Base-by-base conservation (phyloP, 2,888 invertebrate genomes). In the Aphidius colemani region DNA sequence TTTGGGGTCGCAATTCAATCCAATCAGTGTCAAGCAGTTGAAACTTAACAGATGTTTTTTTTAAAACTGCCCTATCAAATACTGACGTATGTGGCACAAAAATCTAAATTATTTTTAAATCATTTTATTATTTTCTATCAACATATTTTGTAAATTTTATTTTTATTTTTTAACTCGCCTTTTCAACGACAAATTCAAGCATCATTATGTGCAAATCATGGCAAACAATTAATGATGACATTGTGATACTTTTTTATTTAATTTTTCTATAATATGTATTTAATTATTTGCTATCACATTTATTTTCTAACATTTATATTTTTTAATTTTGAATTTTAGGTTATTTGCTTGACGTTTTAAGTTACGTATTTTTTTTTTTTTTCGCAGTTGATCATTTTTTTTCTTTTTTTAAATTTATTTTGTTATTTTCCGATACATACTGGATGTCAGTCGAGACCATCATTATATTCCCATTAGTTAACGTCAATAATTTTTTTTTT, bases 21-120 rank as follows among this genome's bases (percentile, higher is more conserved):
- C 80, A 80, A 39, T 80, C 75, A 45, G 76, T 64, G 61, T 80
- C 77, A 63, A 78, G 61, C 67, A 78, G 69, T 3, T 77, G 74
- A 55, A 78, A 79, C 70, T 74, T 74, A 39, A 78, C 71, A n/a
- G 70, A 68, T 0, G 74, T 76, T 61, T 75, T 78, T 60, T 75
- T 77, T 67, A 76, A 55, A 0, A 78, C 63, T 0, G 73, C 75
- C 2, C 69, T 53, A 60, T 80, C 79, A 64, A 78, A 75, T 2
- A 68, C 61, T 30, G 70, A 67, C 1, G 45, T 64, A 65, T 72
- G 71, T 6, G 78, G 78, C 13, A 79, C 71, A 43, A 67, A 74
- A n/a, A 80, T 56, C 79, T 79, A 13, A 8, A 56, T 9, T 50
- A 39, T 39, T 51, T 53, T 45, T n/a, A n/a, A 18, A 43, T 53